These are phyloP conservation scores for Anas georgica DNA, from an alignment of 2,797 vertebrate species.

Conservation along the genomic window DNA sequence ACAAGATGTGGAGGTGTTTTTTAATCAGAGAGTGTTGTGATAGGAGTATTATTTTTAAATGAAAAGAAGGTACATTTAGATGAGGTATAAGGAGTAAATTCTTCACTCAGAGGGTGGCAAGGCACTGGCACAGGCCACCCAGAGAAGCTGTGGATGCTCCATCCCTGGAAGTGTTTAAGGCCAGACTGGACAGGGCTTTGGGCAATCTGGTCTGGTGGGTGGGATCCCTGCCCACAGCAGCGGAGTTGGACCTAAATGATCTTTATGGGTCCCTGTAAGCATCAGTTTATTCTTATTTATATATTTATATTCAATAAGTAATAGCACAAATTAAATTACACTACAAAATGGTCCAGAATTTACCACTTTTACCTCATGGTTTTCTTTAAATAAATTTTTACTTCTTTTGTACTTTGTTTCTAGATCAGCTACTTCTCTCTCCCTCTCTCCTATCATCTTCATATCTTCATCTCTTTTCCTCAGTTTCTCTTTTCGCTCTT, in stretches of 20 bases:
- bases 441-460: conserved; percentile 11
- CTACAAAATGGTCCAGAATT: neutral
- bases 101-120: too few species aligned
- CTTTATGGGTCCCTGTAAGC: too few species aligned
- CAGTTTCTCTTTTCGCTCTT: neutral
- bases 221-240: neutral
- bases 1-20: too few species aligned
- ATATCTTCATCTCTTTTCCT: conserved; percentile 6
- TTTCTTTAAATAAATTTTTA: neutral
- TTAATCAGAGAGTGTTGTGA: too few species aligned
- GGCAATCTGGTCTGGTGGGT: neutral
- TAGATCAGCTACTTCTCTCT: conserved; percentile 19
- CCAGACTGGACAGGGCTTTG: too few species aligned
- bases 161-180: too few species aligned
- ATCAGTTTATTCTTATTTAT: neutral
- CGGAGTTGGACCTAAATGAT: neutral
- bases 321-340: neutral
- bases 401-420: conserved; percentile 17
- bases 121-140: too few species aligned
- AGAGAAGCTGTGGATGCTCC: too few species aligned
- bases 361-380: conserved; percentile 15
- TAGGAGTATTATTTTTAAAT: too few species aligned
- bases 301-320: neutral
- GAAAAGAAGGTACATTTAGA: too few species aligned
- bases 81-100: too few species aligned